Conservation (phyloP, 2,888 invertebrate species). For the Ophion obscuratus region DNA sequence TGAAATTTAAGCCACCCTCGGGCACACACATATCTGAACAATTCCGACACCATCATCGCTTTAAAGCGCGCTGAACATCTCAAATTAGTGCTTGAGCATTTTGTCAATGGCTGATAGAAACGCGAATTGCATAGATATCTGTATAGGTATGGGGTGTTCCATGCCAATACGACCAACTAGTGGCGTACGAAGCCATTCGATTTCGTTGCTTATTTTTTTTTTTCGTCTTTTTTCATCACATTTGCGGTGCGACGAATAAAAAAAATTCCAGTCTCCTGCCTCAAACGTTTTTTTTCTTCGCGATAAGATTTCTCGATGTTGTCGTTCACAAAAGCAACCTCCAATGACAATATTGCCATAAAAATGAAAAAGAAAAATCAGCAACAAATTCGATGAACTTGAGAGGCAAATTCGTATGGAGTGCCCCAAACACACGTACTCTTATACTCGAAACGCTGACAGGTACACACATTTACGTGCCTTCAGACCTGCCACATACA, state of each 20-base stretch:
- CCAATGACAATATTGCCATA: not conserved
- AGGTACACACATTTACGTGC: conserved; percentile 44
- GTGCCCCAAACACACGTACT: conserved; percentile 24
- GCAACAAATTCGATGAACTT: not conserved
- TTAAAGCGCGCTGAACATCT: conserved; percentile 41
- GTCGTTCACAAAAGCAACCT: not conserved
- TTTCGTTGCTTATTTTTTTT: not conserved
- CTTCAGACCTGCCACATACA: conserved; percentile 26
- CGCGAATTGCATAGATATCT: conserved; percentile 54
- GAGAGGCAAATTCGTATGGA: conserved; percentile 5
- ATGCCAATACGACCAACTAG: conserved; percentile 3
- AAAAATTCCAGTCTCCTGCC: not conserved
- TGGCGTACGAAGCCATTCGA: not conserved
- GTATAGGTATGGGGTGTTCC: not conserved
- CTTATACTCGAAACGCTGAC: conserved; percentile 14
- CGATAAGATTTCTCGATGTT: not conserved
- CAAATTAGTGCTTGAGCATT: conserved; percentile 65
- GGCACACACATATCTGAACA: not conserved
- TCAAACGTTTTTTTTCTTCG: not conserved
- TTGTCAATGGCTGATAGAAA: conserved; percentile 61
- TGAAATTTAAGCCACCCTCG: conserved; percentile 1
- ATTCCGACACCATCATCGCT: conserved; percentile 31
- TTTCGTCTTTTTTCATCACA: not conserved
- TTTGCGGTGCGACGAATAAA: not conserved
- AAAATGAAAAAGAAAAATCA: not conserved